Percentiles rank a stretch among this genome's conserved stretches.
Evolutionary conservation across 2,888 invertebrate genomes (phyloP).

Genomic region (Microdon myrmicae): DNA sequence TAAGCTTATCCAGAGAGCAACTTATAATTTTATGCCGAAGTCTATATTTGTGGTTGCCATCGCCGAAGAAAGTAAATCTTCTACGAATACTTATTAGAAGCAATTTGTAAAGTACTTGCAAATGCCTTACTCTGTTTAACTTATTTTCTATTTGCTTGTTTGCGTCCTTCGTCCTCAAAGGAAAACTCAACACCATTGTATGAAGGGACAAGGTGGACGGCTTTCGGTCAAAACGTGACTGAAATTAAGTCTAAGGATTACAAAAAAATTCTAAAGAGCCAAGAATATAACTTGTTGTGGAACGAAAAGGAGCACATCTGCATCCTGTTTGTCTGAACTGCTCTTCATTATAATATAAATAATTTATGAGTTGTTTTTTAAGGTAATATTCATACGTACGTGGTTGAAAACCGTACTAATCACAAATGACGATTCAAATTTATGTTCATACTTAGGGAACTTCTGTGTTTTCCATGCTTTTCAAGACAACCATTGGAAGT

Average conservation of each 20-base stretch:
- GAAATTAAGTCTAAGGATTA: slow-evolving; percentile 42
- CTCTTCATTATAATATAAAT: slow-evolving; percentile 27
- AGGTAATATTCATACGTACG: no score
- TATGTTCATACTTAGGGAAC: slow-evolving; percentile 9
- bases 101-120: slow-evolving; percentile 50
- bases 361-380: slow-evolving; percentile 31
- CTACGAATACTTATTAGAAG: slow-evolving; percentile 44
- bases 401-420: slow-evolving; percentile 9
- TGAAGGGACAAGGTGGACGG: slow-evolving; percentile 24
- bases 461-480: slow-evolving; percentile 14
- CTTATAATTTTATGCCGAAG: slow-evolving; percentile 47
- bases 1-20: slow-evolving; percentile 44
- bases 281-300: slow-evolving; percentile 30
- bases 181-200: neutral
- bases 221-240: slow-evolving; percentile 39
- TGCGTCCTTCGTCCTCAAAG: no score
- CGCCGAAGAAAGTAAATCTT: slow-evolving; percentile 34
- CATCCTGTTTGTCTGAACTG: neutral
- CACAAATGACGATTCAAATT: no score
- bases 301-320: neutral
- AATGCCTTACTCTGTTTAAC: slow-evolving; percentile 45
- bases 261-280: no score
- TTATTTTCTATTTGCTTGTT: no score
- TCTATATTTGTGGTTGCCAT: slow-evolving; percentile 18
- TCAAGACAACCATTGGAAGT: slow-evolving; percentile 21